phyloP scores from a whole-genome alignment of 2,113 vertebrate genomes.

The Daubentonia madagascariensis region DNA sequence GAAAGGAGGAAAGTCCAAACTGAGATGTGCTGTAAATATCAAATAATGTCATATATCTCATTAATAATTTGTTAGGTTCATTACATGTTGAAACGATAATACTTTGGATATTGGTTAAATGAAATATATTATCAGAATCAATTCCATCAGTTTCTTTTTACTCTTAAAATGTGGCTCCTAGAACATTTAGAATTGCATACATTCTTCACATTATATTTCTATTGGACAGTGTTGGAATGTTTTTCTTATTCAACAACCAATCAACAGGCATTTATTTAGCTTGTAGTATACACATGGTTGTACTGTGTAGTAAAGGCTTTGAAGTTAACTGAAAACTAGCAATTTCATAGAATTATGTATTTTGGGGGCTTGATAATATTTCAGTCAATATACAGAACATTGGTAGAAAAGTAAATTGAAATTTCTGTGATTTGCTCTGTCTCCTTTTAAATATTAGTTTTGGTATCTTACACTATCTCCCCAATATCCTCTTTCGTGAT shows the following conservation, averaged over 20 bases:
- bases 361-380: conserved; percentile 2
- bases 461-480: background rate
- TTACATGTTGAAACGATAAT: background rate
- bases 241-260: conserved; percentile 13
- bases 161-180: background rate
- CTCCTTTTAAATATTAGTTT: background rate
- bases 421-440: background rate
- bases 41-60: background rate
- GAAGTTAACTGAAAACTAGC: background rate
- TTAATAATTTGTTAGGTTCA: conserved; percentile 3
- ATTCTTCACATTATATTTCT: background rate
- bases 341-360: conserved; percentile 16
- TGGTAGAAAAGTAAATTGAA: background rate
- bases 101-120: background rate
- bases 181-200: background rate
- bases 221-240: background rate
- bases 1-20: background rate
- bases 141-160: conserved; percentile 6
- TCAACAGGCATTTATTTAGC: background rate
- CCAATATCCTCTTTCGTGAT: background rate
- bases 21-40: background rate
- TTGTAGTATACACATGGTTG: background rate
- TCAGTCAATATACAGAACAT: background rate
- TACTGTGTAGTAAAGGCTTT: background rate
- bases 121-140: background rate